Base-by-base conservation (phyloP, 2,797 vertebrate species). In the Neosalanx taihuensis region DNA sequence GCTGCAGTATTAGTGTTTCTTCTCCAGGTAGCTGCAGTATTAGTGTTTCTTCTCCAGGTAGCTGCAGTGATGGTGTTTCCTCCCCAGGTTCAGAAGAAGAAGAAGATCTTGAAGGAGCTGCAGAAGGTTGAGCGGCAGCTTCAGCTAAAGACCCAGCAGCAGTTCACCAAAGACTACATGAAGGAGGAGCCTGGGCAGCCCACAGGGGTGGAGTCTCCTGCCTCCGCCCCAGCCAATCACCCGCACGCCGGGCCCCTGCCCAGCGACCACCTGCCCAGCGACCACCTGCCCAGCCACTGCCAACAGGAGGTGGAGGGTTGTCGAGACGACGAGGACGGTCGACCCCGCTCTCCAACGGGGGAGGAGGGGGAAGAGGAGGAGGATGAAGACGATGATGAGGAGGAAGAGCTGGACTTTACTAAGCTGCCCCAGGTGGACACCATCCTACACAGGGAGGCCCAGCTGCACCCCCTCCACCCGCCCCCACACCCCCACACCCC, bases 151-250 rank as follows among this genome's bases (percentile, higher is more conserved):
- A 95, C 94, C 70, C 94, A 96, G 70, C 95, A 96, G 90, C 95
- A 96, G 84, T 93, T 96, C 92, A 94, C 93, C 93, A 95, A 95
- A 94, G 94, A 96, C 91, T 95, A 94, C 91, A 91, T 95, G 93
- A 94, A 96, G 91, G 93, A 94, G 93, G 90, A 92, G 84, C 92
- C 93, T 64, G 73, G 73, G 58, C 83, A 72, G 79, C 72, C 63
- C 77, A 79, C 80, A 77, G 85, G n/a, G n/a, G n/a, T n/a, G n/a
- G n/a, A 82, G 70, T 51, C 56, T 72, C 77, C 70, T 75, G 69
- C 79, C 77, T 76, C 76, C 64, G 74, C 79, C 80, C 89, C 82
- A 70, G 76, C 84, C 67, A 78, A 77, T 46, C 85, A 77, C 46
- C 80, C 51, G 73, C 75, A 26, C 83, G 85, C 86, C 81, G 78